Conservation (phyloP, 2,797 vertebrate species). For the Rhynchonycteris naso region DNA sequence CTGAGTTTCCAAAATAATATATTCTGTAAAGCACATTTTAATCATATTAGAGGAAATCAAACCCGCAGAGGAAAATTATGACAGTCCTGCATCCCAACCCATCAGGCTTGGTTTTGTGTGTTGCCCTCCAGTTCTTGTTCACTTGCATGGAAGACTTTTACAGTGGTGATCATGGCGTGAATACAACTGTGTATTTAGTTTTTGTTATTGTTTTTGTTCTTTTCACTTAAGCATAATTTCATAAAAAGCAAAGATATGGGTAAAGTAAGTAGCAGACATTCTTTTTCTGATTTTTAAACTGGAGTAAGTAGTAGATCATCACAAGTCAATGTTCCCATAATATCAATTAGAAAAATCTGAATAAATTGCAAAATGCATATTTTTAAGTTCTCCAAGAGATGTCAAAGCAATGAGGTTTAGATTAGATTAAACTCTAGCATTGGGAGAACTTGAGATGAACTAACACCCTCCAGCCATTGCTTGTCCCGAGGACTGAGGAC, state of each 20-base stretch:
- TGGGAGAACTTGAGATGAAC: not conserved
- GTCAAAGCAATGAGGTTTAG: not conserved
- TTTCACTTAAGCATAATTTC: not conserved
- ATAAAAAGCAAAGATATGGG: not conserved
- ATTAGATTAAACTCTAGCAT: not conserved
- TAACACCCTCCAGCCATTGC: accelerated
- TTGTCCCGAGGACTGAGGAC: not conserved
- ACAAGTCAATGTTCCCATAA: not conserved
- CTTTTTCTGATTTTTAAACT: not conserved
- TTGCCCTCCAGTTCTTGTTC: accelerated
- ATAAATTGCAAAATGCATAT: not conserved
- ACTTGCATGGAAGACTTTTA: accelerated
- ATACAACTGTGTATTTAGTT: too few species aligned
- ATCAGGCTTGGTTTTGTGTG: accelerated
- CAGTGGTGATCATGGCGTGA: not conserved
- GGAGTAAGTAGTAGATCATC: not conserved
- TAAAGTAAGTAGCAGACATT: not conserved
- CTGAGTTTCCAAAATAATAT: not conserved
- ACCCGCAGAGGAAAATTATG: accelerated
- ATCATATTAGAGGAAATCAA: not conserved
- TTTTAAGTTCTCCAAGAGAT: not conserved
- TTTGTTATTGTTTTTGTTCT: too few species aligned
- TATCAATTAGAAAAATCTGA: not conserved
- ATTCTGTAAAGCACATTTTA: not conserved
- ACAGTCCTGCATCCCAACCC: not conserved